phyloP scores from a whole-genome alignment of 2,797 vertebrate species.

The Dendrocincla tyrannina region DNA sequence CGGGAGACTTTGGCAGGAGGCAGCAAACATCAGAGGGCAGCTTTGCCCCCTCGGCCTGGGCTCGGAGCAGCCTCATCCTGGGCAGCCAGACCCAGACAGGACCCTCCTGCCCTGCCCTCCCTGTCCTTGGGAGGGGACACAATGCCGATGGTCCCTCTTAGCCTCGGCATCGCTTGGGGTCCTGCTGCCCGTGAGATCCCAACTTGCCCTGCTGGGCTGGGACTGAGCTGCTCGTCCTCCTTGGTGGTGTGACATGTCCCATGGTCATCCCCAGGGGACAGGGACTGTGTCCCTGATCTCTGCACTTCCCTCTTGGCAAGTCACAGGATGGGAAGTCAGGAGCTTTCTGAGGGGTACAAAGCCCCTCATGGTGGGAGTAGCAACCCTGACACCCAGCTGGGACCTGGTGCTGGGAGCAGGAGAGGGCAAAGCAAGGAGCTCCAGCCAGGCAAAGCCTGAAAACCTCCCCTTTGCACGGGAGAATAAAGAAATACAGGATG shows the following conservation, averaged over 20 bases:
- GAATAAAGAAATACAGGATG: background rate
- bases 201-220: background rate
- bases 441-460: background rate
- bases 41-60: fast-evolving
- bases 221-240: background rate
- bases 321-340: background rate
- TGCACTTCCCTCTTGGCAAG: background rate
- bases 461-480: background rate
- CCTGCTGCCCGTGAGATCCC: fast-evolving
- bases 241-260: fast-evolving
- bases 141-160: background rate
- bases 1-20: background rate
- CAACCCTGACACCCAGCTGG: background rate
- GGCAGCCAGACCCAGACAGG: background rate
- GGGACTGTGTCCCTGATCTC: background rate
- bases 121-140: background rate
- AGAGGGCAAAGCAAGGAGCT: background rate
- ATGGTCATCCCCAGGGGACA: fast-evolving
- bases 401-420: background rate
- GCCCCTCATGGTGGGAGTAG: background rate
- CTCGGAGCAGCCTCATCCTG: background rate
- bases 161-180: background rate
- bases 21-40: background rate
- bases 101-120: background rate
- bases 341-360: background rate